Conservation (phyloP, 2,797 vertebrate genomes). For the Lithobates pipiens region DNA sequence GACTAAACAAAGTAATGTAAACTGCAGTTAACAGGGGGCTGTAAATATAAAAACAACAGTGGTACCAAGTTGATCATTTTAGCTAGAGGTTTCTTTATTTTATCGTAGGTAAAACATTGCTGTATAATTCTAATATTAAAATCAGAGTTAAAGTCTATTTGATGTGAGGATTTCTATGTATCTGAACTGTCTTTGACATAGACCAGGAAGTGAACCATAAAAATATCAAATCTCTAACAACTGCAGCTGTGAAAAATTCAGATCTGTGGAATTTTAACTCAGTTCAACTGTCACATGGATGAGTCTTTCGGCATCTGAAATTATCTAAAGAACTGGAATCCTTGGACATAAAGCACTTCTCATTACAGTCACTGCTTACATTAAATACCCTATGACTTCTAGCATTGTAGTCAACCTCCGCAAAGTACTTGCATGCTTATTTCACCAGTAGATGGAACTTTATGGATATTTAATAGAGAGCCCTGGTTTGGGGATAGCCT, state of each 20-base stretch:
- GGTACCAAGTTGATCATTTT: not conserved
- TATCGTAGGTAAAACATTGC: not conserved
- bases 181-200: constrained; percentile 55
- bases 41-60: no score
- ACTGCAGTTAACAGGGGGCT: no score
- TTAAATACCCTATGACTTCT: constrained; percentile 23
- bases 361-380: constrained; percentile 46
- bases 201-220: constrained; percentile 55
- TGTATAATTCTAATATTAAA: not conserved
- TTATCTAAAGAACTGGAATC: constrained; percentile 55
- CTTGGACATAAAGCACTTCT: constrained; percentile 30
- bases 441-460: not conserved
- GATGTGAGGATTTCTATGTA: constrained; percentile 31
- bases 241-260: constrained; percentile 58
- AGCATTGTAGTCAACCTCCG: not conserved
- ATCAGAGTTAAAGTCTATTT: not conserved
- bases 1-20: no score
- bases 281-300: constrained; percentile 58
- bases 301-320: constrained; percentile 51
- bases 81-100: not conserved
- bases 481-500: not conserved
- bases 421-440: not conserved
- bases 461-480: not conserved
- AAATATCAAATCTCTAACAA: constrained; percentile 47
- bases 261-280: constrained; percentile 50